Conservation (phyloP, 1,140 invertebrate genomes). For the Bombus pyrosoma region DNA sequence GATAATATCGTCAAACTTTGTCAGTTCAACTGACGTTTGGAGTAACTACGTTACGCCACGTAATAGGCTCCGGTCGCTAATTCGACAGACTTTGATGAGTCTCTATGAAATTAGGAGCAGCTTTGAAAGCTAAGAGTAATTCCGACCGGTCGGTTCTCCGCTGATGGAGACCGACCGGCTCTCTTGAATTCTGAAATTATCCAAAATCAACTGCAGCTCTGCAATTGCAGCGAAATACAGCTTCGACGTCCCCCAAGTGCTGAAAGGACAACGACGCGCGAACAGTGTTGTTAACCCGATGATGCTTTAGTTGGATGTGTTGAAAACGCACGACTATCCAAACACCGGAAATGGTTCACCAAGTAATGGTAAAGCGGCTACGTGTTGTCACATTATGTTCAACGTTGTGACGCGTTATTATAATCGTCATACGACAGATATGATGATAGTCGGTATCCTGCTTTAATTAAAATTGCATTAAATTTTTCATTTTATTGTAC, state of each 20-base stretch:
- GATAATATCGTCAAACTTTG: slow-evolving; percentile 35
- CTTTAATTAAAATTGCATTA: neutral
- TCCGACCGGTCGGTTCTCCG: slow-evolving; percentile 46
- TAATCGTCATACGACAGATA: neutral
- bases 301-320: slow-evolving; percentile 21
- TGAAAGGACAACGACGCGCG: slow-evolving; percentile 53
- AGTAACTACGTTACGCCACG: slow-evolving; percentile 42
- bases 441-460: neutral
- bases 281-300: slow-evolving; percentile 54
- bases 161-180: slow-evolving; percentile 21
- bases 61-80: slow-evolving; percentile 60
- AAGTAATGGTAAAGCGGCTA: slow-evolving; percentile 32
- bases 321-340: slow-evolving; percentile 55
- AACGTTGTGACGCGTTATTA: neutral
- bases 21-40: slow-evolving; percentile 27
- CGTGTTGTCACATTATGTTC: slow-evolving; percentile 19
- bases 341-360: slow-evolving; percentile 55
- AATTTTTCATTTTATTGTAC: neutral
- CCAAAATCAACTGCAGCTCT: slow-evolving; percentile 49
- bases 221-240: slow-evolving; percentile 41
- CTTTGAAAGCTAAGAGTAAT: slow-evolving; percentile 53
- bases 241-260: slow-evolving; percentile 30
- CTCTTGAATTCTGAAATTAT: slow-evolving; percentile 55
- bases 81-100: slow-evolving; percentile 63
- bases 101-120: slow-evolving; percentile 63